Evolutionary conservation across 1,140 invertebrate species (phyloP).

Genomic region (Ditylenchus dipsaci): DNA sequence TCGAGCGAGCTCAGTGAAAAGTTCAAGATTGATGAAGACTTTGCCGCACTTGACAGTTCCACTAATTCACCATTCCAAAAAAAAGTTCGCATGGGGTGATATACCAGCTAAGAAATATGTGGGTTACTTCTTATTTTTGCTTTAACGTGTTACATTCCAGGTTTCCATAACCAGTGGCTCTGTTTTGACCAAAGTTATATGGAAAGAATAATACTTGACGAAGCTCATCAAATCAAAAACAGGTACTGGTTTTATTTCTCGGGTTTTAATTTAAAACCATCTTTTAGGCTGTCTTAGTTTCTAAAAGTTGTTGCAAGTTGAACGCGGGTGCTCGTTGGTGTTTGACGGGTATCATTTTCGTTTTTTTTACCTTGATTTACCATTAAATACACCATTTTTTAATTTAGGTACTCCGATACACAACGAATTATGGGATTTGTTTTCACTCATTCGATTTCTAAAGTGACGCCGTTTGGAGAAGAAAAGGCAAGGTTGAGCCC

Average conservation of each 20-base stretch:
- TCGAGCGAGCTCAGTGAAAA: slow-evolving; percentile 60
- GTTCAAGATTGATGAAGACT: slow-evolving; percentile 19
- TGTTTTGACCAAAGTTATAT: slow-evolving; percentile 67
- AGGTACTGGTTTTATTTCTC: slow-evolving; percentile 64
- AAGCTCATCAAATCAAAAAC: slow-evolving; percentile 85
- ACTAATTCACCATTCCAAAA: slow-evolving; percentile 24
- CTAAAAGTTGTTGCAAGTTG: slow-evolving; percentile 69
- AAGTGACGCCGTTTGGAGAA: slow-evolving; percentile 68
- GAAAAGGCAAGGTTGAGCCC: slow-evolving; percentile 30
- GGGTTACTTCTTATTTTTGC: neutral
- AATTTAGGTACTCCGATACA: slow-evolving; percentile 77
- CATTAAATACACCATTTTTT: neutral
- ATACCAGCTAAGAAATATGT: neutral
- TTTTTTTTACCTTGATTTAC: no score
- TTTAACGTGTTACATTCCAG: neutral
- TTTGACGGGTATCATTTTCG: slow-evolving; percentile 67
- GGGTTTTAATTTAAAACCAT: no score
- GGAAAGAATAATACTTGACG: slow-evolving; percentile 84
- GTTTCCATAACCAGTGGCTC: slow-evolving; percentile 32
- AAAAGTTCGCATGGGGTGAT: slow-evolving; percentile 45
- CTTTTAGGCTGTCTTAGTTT: slow-evolving; percentile 62
- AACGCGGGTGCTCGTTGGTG: slow-evolving; percentile 70
- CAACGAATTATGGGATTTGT: slow-evolving; percentile 83
- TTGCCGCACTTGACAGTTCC: neutral
- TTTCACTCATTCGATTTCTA: slow-evolving; percentile 69